Evolutionary conservation across 2,797 vertebrate species (phyloP).

Genomic region (Merluccius polli): DNA sequence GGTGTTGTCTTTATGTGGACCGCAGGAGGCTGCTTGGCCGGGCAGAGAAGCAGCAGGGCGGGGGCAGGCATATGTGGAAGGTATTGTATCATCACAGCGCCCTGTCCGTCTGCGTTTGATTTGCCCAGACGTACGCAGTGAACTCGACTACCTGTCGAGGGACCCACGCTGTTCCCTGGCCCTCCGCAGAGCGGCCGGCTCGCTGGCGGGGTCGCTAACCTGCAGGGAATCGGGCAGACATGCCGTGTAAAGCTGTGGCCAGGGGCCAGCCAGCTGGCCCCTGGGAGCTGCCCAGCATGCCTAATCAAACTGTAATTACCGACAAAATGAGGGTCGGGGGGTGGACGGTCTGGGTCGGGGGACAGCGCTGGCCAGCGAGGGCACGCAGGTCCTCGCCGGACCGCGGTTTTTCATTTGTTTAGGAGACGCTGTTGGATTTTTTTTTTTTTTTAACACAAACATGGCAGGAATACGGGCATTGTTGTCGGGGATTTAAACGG

Average conservation of each 20-base stretch:
- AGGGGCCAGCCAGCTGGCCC: slow-evolving; percentile 60
- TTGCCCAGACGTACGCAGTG: slow-evolving; percentile 9
- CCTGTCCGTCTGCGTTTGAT: background rate
- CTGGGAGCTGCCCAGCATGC: slow-evolving; percentile 71
- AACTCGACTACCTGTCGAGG: slow-evolving; percentile 43
- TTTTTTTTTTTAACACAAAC: slow-evolving; percentile 26
- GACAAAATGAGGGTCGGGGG: slow-evolving; percentile 73
- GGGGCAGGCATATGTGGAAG: slow-evolving; percentile 22
- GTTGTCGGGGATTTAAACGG: background rate
- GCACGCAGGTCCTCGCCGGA: slow-evolving; percentile 62
- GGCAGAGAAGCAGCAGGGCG: slow-evolving; percentile 25
- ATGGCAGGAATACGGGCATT: slow-evolving; percentile 7
- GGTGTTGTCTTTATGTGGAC: slow-evolving; percentile 66
- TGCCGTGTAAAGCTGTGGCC: slow-evolving; percentile 72
- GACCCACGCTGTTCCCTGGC: slow-evolving; percentile 29
- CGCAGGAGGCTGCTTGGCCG: slow-evolving; percentile 44
- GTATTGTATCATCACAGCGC: background rate
- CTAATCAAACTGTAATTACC: slow-evolving; percentile 80
- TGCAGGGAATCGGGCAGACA: slow-evolving; percentile 54
- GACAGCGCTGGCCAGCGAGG: slow-evolving; percentile 44
- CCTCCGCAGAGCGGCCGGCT: slow-evolving; percentile 18
- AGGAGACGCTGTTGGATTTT: slow-evolving; percentile 35
- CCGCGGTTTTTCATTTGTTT: slow-evolving; percentile 43
- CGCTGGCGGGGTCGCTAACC: slow-evolving; percentile 36
- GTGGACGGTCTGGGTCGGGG: slow-evolving; percentile 52